These are phyloP conservation scores for Amphiprion ocellaris DNA, from an alignment of 2,113 vertebrate genomes.

Conservation along the genomic window DNA sequence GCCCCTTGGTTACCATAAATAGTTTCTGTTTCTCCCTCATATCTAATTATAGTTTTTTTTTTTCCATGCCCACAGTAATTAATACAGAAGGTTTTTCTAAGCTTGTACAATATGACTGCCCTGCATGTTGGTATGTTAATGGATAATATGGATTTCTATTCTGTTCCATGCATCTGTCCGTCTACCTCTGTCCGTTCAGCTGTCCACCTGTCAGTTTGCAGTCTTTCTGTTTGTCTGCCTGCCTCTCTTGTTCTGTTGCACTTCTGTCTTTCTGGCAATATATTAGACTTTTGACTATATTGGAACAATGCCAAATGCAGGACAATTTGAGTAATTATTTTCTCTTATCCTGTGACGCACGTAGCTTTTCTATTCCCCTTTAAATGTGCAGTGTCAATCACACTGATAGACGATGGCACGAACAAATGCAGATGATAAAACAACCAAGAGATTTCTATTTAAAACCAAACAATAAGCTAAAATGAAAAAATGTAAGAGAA, in stretches of 20 bases:
- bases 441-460: no score
- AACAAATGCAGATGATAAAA: no score
- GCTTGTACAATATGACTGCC: conserved; percentile 31
- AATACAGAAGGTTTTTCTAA: conserved; percentile 66
- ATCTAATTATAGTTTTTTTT: conserved; percentile 77
- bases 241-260: not conserved
- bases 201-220: not conserved
- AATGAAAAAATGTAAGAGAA: no score
- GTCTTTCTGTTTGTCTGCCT: not conserved
- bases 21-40: conserved; percentile 68
- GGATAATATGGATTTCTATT: conserved; percentile 32
- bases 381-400: no score
- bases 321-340: no score
- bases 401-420: no score
- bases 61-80: conserved; percentile 74
- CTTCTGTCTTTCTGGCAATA: not conserved
- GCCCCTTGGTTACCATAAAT: conserved; percentile 77
- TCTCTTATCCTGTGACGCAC: no score
- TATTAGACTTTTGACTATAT: no score
- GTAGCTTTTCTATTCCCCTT: no score
- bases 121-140: conserved; percentile 38
- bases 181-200: not conserved
- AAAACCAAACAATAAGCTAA: no score
- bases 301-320: no score
- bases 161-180: conserved; percentile 7